These are phyloP conservation scores for Drosophila antonietae DNA, from an alignment of 2,888 invertebrate species.

Conservation along the genomic window DNA sequence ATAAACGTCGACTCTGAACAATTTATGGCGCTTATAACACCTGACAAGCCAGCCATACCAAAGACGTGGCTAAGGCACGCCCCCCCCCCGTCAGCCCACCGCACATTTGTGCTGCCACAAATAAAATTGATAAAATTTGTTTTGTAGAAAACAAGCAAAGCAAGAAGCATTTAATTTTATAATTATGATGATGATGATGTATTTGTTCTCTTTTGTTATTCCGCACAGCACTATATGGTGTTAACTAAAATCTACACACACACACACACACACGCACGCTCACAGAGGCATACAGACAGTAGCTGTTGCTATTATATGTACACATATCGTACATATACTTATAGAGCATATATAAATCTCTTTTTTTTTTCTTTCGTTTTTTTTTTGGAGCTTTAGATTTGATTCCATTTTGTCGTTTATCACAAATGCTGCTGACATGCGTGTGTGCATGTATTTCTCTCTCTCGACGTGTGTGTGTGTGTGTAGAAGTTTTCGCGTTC, in stretches of 20 bases:
- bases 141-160: slow-evolving; percentile 7
- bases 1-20: slow-evolving; percentile 47
- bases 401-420: slow-evolving; percentile 80
- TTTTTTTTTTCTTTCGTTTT: slow-evolving; percentile 46
- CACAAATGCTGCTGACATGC: slow-evolving; percentile 69
- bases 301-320: slow-evolving; percentile 71
- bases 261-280: slow-evolving; percentile 15
- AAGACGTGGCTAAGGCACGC: slow-evolving; percentile 28
- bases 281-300: slow-evolving; percentile 47
- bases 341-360: slow-evolving; percentile 48
- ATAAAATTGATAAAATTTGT: slow-evolving; percentile 76
- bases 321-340: slow-evolving; percentile 41
- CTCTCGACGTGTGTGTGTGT: slow-evolving; percentile 25
- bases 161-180: slow-evolving; percentile 75
- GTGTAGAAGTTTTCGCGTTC: slow-evolving; percentile 69
- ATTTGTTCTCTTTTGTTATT: slow-evolving; percentile 63
- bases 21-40: slow-evolving; percentile 73
- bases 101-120: slow-evolving; percentile 42
- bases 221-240: slow-evolving; percentile 39
- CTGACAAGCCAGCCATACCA: slow-evolving; percentile 49
- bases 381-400: slow-evolving; percentile 79
- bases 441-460: slow-evolving; percentile 31
- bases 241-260: slow-evolving; percentile 51
- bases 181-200: slow-evolving; percentile 72
- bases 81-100: neutral